Evolutionary conservation across 2,797 vertebrate genomes (phyloP).

Genomic region (Gallirallus australis): DNA sequence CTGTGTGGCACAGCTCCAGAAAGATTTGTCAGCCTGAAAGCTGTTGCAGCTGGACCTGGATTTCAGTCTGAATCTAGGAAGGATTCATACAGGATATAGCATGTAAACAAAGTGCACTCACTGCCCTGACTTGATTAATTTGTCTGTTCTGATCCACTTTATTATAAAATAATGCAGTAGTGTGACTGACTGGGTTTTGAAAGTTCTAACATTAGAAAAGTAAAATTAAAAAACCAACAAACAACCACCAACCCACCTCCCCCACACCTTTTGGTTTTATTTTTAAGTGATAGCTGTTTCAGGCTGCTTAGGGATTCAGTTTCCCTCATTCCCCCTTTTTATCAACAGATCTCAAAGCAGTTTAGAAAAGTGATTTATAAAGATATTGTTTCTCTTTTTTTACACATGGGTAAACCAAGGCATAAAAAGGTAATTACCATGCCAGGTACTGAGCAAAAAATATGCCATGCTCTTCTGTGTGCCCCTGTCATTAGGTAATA

Average conservation of each 20-base stretch:
- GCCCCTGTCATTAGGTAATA: background rate
- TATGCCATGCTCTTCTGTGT: background rate
- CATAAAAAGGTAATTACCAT: background rate
- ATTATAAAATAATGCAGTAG: background rate
- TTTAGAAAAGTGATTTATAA: background rate
- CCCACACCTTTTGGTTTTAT: background rate
- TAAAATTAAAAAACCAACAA: background rate
- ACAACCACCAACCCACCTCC: rapidly evolving
- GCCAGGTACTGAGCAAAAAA: background rate
- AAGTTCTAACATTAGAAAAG: background rate
- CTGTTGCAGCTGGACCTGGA: slow-evolving; percentile 10
- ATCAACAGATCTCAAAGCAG: background rate
- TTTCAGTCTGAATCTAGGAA: background rate
- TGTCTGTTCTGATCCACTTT: background rate
- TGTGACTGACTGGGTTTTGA: background rate
- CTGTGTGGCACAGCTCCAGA: background rate
- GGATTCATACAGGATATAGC: background rate
- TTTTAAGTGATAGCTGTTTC: background rate
- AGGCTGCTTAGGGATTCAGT: background rate
- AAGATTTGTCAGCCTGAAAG: slow-evolving; percentile 8
- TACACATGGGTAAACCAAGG: background rate
- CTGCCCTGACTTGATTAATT: background rate
- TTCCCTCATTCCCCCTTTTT: background rate
- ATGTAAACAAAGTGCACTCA: slow-evolving; percentile 8
- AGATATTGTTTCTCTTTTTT: background rate